Base-by-base conservation (phyloP, 1,140 invertebrate genomes). In the Brachionus angularis region DNA sequence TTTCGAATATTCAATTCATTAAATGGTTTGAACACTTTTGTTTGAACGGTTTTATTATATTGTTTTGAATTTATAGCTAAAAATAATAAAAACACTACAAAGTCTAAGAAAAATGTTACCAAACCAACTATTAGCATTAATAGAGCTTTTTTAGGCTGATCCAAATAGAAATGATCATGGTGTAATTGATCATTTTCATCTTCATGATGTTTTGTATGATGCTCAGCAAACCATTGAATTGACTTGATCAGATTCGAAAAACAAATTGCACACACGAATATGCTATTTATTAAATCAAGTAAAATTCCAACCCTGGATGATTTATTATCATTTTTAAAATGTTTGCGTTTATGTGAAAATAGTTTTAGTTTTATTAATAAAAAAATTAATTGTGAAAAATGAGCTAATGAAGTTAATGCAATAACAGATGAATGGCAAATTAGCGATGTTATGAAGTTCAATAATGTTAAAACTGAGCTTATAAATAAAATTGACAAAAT, bases 211-310 rank as follows among this genome's bases (percentile, higher is more conserved):
- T 33, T 18, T 33, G 27, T 33, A 33, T 55, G 31, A 21, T 55
- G 52, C 31, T 31, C 29, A 7, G 34, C 16, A 14, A 55, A 33
- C 21, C 33, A 33, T 34, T 55, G 27, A 33, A 55, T 18, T 18
- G 52, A 55, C 18, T 55, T 55, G n/a, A 55, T 55, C 5, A 55
- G 29, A 16, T 27, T 55, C 27, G 52, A 55, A 55, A 55, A 55
- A 18, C 52, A 55, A 18, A 55, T 16, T 55, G 52, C 52, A 55
- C 52, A 55, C 3, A 55, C 52, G 34, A 55, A 55, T 5, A 55
- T 55, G 16, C 52, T 55, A 18, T 31, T 55, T 14, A 55, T 55
- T 33, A 55, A 55, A 55, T 55, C 52, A 18, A 55, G 8, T 31
- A 55, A 21, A 36, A 55, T 55, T 7, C 52, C 52, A 55, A 55